phyloP scores from a whole-genome alignment of 2,888 invertebrate genomes.

The Notocelia uddmanniana region DNA sequence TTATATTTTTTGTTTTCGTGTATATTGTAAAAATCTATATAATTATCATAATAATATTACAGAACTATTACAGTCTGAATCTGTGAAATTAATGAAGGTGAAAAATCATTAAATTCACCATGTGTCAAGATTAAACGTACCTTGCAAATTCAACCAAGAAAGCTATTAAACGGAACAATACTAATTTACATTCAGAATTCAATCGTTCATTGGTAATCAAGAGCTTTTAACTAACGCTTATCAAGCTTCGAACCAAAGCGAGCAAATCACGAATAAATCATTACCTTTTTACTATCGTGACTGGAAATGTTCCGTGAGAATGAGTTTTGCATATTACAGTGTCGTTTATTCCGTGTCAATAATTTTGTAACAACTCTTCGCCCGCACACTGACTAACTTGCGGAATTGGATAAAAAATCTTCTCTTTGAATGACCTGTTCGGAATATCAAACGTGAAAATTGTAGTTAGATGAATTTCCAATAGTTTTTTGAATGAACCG shows the following conservation, averaged over 20 bases:
- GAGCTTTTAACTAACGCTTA: slow-evolving; percentile 26
- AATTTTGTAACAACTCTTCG: too few species aligned
- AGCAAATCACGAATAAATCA: slow-evolving; percentile 53
- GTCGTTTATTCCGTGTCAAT: not conserved
- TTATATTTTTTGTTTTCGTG: too few species aligned
- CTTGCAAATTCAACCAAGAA: not conserved
- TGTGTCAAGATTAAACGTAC: not conserved
- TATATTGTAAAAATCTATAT: too few species aligned
- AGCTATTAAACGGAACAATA: slow-evolving; percentile 38
- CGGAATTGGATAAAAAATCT: too few species aligned
- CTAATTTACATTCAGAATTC: slow-evolving; percentile 37
- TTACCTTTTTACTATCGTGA: slow-evolving; percentile 52
- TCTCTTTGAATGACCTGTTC: too few species aligned
- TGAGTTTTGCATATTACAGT: slow-evolving; percentile 29
- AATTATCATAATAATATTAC: too few species aligned
- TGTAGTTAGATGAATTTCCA: too few species aligned
- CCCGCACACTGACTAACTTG: too few species aligned
- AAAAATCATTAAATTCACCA: not conserved
- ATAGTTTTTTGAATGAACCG: too few species aligned
- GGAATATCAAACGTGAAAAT: too few species aligned
- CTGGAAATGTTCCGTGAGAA: slow-evolving; percentile 51
- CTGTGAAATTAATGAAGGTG: not conserved
- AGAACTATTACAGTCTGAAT: too few species aligned
- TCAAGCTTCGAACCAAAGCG: slow-evolving; percentile 13
- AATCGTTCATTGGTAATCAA: slow-evolving; percentile 22